Conservation (phyloP, 1,140 invertebrate species). For the Trachelipus rathkii region DNA sequence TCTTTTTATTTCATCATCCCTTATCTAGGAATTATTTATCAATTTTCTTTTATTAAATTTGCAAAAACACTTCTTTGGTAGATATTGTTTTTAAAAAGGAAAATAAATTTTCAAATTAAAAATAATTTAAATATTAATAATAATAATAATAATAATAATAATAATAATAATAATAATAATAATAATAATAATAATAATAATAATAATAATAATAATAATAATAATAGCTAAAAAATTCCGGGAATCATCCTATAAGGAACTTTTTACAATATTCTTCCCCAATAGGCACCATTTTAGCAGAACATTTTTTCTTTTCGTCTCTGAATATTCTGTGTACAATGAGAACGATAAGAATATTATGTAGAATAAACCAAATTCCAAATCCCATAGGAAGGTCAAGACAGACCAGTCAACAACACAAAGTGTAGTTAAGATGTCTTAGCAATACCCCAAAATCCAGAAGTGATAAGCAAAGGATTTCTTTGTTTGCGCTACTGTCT, state of each 20-base stretch:
- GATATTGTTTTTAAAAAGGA: no score
- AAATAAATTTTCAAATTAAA: no score
- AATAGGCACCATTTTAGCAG: constrained; percentile 57
- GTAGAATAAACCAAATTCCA: constrained; percentile 57
- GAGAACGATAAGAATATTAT: constrained; percentile 56
- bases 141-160: no score
- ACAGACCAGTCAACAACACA: constrained; percentile 58
- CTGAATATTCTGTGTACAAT: constrained; percentile 56
- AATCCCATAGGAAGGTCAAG: constrained; percentile 55
- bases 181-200: no score
- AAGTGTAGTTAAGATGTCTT: constrained; percentile 61
- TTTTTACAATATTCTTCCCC: constrained; percentile 57
- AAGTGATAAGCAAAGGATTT: constrained; percentile 54
- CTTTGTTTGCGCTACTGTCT: constrained; percentile 48
- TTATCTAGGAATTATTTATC: no score
- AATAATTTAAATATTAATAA: no score
- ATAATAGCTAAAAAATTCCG: constrained; percentile 52
- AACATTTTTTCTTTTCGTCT: constrained; percentile 61
- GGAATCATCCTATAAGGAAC: constrained; percentile 60
- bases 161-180: no score
- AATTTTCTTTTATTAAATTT: no score
- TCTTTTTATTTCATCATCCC: no score
- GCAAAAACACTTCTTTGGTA: no score
- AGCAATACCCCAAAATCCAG: constrained; percentile 62
- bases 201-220: no score